Conservation (phyloP, 1,140 invertebrate species). For the Nephila pilipes region DNA sequence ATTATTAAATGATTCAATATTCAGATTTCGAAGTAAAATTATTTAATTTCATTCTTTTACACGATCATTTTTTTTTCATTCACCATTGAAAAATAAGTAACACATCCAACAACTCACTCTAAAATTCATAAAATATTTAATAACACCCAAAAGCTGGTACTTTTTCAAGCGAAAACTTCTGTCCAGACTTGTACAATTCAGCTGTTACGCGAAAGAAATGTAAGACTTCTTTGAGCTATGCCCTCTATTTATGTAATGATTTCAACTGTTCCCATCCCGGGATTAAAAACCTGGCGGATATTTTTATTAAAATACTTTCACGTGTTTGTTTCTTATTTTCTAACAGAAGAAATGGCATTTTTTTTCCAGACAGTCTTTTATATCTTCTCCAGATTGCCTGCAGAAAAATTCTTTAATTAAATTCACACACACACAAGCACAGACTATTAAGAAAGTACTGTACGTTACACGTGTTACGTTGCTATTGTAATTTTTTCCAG, state of each 20-base stretch:
- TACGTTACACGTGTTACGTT: constrained; percentile 9
- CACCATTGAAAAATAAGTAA: too few species aligned
- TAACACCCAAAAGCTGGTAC: too few species aligned
- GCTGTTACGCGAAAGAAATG: background rate
- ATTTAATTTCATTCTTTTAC: too few species aligned
- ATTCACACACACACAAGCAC: constrained; percentile 62
- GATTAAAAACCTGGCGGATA: constrained; percentile 58
- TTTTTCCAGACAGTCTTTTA: background rate
- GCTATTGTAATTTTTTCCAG: constrained; percentile 48
- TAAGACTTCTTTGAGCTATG: background rate
- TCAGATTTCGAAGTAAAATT: too few species aligned
- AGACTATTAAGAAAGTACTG: constrained; percentile 53
- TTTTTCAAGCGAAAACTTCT: too few species aligned
- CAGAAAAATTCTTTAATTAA: constrained; percentile 69
- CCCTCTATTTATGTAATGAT: constrained; percentile 3
- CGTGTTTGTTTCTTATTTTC: constrained; percentile 50
- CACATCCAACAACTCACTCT: too few species aligned
- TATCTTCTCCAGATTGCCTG: constrained; percentile 42
- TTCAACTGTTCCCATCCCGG: constrained; percentile 1
- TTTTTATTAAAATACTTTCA: constrained; percentile 55
- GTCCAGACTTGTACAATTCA: too few species aligned
- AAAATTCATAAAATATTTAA: too few species aligned
- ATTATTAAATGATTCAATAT: too few species aligned
- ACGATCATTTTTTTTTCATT: too few species aligned
- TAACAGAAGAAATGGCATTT: constrained; percentile 3